These are phyloP conservation scores for Umimayanthus kanabou DNA, from an alignment of 92 coral and sea anemone genomes.

Conservation along the genomic window DNA sequence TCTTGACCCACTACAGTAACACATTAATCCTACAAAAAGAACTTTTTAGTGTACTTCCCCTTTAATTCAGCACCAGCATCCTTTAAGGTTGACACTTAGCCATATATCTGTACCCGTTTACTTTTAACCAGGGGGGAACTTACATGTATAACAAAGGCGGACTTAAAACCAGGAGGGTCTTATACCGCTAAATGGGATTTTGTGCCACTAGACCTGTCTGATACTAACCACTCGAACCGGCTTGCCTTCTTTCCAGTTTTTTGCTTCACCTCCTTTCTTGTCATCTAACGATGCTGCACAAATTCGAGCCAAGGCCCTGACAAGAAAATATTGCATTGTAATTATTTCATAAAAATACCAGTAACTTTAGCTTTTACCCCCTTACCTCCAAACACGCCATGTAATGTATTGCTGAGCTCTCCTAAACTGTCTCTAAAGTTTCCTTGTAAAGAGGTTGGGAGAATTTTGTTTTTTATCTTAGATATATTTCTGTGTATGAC, in stretches of 20 bases:
- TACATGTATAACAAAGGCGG: background rate
- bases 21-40: no score
- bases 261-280: constrained; percentile 85
- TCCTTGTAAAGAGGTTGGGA: no score
- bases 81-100: background rate
- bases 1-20: no score
- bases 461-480: no score
- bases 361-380: no score
- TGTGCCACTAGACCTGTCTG: background rate
- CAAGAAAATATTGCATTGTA: background rate
- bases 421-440: no score
- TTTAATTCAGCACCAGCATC: no score
- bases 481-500: no score
- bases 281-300: constrained; percentile 94
- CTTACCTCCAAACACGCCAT: no score
- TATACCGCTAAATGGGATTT: background rate
- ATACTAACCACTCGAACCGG: constrained; percentile 96
- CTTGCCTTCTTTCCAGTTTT: constrained; percentile 93
- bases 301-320: constrained; percentile 88
- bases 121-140: no score
- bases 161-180: background rate
- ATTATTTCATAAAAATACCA: background rate
- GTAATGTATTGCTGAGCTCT: no score
- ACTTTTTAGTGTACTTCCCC: no score
- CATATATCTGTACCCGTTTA: background rate